These are phyloP conservation scores for Shargacucullia verbasci DNA, from an alignment of 2,888 invertebrate genomes.

Conservation along the genomic window DNA sequence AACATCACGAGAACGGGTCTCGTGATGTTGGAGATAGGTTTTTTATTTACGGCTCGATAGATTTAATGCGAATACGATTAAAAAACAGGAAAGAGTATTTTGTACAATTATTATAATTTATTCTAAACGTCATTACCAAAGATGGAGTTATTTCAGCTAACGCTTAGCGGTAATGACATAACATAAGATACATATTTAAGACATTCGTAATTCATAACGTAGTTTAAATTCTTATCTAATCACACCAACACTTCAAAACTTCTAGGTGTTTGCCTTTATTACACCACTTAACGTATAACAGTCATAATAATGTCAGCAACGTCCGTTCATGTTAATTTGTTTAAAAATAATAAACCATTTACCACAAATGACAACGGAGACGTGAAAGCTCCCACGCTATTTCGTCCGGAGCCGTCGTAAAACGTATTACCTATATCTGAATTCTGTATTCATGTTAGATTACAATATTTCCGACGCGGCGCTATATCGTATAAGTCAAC, in stretches of 20 bases:
- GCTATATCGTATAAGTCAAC: constrained; percentile 73
- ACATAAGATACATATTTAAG: not conserved
- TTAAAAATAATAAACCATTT: constrained; percentile 62
- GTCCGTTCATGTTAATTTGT: constrained; percentile 54
- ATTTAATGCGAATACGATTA: not conserved
- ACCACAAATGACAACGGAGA: constrained; percentile 58
- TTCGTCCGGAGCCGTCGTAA: constrained; percentile 65
- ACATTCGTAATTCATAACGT: not conserved
- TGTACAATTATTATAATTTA: constrained; percentile 1
- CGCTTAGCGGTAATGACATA: constrained; percentile 6
- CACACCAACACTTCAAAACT: constrained; percentile 12
- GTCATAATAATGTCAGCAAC: constrained; percentile 45
- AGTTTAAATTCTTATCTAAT: constrained; percentile 18
- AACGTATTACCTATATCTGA: constrained; percentile 73
- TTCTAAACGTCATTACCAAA: too few relatives aligned
- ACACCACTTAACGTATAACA: constrained; percentile 23
- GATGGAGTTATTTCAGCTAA: constrained; percentile 7
- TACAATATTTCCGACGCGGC: constrained; percentile 76
- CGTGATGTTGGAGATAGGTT: constrained; percentile 20
- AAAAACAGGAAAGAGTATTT: constrained; percentile 2
- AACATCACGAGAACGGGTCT: too few relatives aligned
- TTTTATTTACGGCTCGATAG: constrained; percentile 21
- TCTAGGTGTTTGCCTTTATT: constrained; percentile 21
- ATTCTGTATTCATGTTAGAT: constrained; percentile 80
- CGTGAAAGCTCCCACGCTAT: constrained; percentile 66